phyloP scores from a whole-genome alignment of 92 coral and sea anemone species.

The Phenganax stokvisi region DNA sequence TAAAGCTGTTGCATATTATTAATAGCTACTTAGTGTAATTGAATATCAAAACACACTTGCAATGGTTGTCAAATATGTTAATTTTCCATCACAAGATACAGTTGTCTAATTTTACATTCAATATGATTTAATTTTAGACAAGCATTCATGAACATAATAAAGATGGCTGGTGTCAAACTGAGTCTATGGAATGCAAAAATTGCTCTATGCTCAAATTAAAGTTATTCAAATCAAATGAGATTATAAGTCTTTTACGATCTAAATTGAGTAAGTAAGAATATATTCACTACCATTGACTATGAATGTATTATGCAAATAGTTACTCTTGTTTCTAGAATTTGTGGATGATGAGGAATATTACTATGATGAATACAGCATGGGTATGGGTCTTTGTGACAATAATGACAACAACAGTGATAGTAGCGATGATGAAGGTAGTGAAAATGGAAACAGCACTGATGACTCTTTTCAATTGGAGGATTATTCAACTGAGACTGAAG shows the following conservation, averaged over 20 bases:
- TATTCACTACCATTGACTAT: not conserved
- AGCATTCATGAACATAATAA: not conserved
- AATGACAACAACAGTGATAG: not conserved
- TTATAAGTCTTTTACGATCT: not conserved
- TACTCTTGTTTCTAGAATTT: not conserved
- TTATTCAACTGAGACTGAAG: not conserved
- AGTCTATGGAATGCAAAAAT: not conserved
- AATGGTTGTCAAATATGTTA: not conserved
- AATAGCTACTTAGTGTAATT: not conserved
- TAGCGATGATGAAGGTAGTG: not conserved
- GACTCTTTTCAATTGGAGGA: not conserved
- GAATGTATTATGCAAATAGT: not conserved
- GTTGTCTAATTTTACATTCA: not conserved
- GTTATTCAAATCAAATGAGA: not conserved
- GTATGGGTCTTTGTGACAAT: not conserved
- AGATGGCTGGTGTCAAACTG: conserved; percentile 6
- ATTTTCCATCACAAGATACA: not conserved
- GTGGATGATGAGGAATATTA: conserved; percentile 11
- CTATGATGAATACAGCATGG: not conserved
- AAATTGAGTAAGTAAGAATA: not conserved
- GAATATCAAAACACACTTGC: not conserved
- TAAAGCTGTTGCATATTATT: not conserved
- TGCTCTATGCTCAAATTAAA: not conserved
- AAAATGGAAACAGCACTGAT: conserved; percentile 3
- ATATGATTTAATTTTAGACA: not conserved